phyloP scores from a whole-genome alignment of 2,888 invertebrate species.

The Phlogophora meticulosa region DNA sequence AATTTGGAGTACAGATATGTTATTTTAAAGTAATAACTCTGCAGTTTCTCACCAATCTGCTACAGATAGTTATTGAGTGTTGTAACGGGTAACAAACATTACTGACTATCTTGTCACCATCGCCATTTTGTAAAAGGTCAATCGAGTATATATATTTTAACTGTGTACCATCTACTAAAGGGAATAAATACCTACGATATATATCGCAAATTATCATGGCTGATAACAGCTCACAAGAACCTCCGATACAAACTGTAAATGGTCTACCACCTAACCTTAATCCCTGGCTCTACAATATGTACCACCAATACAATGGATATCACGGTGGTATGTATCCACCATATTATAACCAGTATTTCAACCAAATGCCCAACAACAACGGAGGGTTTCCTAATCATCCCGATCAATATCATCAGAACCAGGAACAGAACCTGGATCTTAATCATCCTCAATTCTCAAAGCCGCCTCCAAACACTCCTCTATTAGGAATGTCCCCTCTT shows the following conservation, averaged over 20 bases:
- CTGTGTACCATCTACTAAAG: background rate
- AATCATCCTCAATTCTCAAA: conserved; percentile 79
- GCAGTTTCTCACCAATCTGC: background rate
- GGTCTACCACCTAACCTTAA: conserved; percentile 84
- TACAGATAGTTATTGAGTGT: background rate
- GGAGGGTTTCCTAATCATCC: conserved; percentile 75
- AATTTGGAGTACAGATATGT: conserved; percentile 1
- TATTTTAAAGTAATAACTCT: background rate
- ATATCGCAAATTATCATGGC: conserved; percentile 72
- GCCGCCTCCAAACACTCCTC: conserved; percentile 80
- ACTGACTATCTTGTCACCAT: conserved; percentile 70
- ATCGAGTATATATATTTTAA: background rate
- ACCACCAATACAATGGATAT: conserved; percentile 84
- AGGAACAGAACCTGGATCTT: conserved; percentile 76
- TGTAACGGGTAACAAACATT: background rate
- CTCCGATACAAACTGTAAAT: conserved; percentile 87
- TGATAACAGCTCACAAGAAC: conserved; percentile 85
- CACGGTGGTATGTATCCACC: conserved; percentile 86
- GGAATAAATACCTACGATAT: conserved; percentile 2
- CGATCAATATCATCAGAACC: conserved; percentile 81
- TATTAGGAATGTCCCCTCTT: conserved; percentile 87
- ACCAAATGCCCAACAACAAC: conserved; percentile 83
- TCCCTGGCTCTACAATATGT: conserved; percentile 87
- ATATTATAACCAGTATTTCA: conserved; percentile 88
- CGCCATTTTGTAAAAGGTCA: conserved; percentile 76